These are phyloP conservation scores for Nestor notabilis DNA, from an alignment of 2,113 vertebrate genomes.

Conservation along the genomic window DNA sequence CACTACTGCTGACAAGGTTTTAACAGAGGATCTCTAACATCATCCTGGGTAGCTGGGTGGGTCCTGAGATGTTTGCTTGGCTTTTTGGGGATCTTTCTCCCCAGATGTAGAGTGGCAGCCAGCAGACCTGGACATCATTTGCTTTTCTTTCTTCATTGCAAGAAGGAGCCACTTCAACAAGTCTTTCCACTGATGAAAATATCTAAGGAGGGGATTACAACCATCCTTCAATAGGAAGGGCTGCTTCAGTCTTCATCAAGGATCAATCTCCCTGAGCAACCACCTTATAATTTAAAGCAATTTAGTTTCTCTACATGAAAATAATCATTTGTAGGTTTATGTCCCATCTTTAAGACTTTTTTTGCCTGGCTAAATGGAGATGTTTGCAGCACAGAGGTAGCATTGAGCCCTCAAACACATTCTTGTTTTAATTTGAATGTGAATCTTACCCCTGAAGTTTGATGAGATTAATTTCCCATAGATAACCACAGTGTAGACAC, in stretches of 20 bases:
- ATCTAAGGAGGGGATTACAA: neutral
- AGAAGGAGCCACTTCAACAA: neutral
- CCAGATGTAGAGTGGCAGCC: neutral
- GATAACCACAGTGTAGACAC: neutral
- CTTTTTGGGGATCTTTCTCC: neutral
- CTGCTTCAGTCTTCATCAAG: neutral
- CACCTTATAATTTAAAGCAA: neutral
- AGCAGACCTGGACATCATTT: neutral
- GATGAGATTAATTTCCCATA: neutral
- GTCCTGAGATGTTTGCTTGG: neutral
- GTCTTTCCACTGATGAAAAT: neutral
- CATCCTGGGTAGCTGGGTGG: neutral
- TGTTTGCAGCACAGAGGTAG: neutral
- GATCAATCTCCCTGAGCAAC: neutral
- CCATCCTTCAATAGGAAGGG: neutral
- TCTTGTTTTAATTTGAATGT: neutral
- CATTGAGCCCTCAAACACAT: neutral
- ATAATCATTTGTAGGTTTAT: neutral
- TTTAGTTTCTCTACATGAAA: neutral
- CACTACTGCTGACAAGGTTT: neutral
- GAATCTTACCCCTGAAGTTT: neutral
- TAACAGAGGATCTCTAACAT: neutral
- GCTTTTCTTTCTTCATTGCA: neutral
- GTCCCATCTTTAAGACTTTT: neutral
- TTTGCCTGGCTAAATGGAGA: neutral